Evolutionary conservation across 2,888 invertebrate species (phyloP).

Genomic region (Aphodius granarius): DNA sequence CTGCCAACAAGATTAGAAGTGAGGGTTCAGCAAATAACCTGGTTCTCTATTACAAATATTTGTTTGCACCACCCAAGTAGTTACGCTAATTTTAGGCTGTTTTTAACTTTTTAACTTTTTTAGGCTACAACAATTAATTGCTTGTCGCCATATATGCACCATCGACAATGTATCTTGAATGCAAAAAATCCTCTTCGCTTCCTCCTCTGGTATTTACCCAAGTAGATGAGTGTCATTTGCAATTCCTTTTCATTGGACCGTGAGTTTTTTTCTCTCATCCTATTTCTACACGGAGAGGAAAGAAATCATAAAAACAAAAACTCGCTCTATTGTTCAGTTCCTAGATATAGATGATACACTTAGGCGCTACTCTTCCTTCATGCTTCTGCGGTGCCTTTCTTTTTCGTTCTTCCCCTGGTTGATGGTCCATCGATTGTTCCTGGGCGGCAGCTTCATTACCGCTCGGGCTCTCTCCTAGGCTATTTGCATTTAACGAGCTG

Average conservation of each 20-base stretch:
- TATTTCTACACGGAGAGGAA: too few relatives aligned
- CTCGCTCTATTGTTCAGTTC: too few relatives aligned
- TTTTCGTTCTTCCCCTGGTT: neutral
- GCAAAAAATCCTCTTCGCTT: neutral
- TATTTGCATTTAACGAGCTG: neutral
- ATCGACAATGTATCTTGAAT: too few relatives aligned
- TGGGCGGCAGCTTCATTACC: neutral
- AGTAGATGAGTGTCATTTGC: neutral
- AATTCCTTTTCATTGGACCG: slow-evolving; percentile 4
- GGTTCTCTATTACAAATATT: neutral
- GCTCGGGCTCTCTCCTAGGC: neutral
- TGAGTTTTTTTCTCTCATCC: too few relatives aligned
- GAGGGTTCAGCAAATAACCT: neutral
- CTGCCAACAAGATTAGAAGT: neutral
- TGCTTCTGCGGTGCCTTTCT: neutral
- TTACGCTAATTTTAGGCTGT: neutral
- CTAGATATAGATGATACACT: too few relatives aligned
- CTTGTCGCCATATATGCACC: too few relatives aligned
- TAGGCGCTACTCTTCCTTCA: too few relatives aligned
- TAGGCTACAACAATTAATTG: too few relatives aligned
- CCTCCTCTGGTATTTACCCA: neutral
- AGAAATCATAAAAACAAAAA: too few relatives aligned
- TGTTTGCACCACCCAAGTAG: neutral
- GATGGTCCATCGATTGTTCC: neutral
- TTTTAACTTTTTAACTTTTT: too few relatives aligned